A percentile compares a stretch with the other conserved stretches of the same genome.
phyloP scores from a whole-genome alignment of 2,113 vertebrate genomes.

The Falcunculus frontatus region DNA sequence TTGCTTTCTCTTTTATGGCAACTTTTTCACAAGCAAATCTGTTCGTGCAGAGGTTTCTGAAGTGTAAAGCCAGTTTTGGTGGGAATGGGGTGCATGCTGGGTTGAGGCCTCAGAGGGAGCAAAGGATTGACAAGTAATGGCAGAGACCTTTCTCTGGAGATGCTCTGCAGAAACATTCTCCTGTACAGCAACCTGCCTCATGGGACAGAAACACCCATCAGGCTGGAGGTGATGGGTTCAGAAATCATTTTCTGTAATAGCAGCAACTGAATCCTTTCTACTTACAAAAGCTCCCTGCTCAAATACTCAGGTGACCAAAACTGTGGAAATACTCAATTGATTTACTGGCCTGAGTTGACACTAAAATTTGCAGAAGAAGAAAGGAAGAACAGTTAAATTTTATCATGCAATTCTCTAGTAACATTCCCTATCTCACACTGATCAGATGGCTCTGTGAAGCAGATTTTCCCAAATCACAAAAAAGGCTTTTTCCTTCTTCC shows the following conservation, averaged over 20 bases:
- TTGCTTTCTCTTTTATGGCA: background rate
- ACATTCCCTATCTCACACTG: background rate
- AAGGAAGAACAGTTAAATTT: background rate
- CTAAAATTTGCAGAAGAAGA: background rate
- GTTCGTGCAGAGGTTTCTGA: background rate
- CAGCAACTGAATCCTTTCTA: background rate
- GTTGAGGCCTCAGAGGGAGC: background rate
- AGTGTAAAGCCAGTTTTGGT: background rate
- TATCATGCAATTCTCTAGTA: background rate
- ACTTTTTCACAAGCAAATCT: background rate
- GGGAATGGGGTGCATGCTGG: fast-evolving
- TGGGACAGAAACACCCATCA: background rate
- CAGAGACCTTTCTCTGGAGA: background rate
- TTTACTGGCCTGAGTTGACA: background rate
- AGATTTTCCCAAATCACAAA: background rate
- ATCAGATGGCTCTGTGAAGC: background rate
- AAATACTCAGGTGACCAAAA: background rate
- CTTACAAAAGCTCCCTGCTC: background rate
- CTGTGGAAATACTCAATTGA: background rate
- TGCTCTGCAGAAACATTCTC: background rate
- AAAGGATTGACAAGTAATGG: background rate
- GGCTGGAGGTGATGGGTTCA: background rate
- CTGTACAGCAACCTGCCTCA: background rate
- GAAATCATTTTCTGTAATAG: background rate
- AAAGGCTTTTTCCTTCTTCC: background rate